Percentiles rank a stretch among this genome's conserved stretches.
These are phyloP conservation scores for Plotosus lineatus DNA, from an alignment of 2,113 vertebrate species.

Conservation along the genomic window DNA sequence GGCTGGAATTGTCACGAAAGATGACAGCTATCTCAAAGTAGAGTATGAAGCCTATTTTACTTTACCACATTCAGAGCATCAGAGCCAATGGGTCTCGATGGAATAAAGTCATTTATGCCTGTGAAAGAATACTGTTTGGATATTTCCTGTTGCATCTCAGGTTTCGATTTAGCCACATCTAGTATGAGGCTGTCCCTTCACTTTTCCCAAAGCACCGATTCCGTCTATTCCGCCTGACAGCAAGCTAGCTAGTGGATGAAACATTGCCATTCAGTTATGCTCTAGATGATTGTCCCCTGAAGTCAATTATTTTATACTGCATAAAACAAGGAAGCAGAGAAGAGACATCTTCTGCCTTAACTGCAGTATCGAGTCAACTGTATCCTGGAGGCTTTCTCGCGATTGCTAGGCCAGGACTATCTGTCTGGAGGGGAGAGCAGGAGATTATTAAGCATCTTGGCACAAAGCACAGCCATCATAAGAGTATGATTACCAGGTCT, in stretches of 20 bases:
- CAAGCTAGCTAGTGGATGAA: background rate
- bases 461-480: slow-evolving; percentile 20
- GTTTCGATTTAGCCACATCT: background rate
- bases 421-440: background rate
- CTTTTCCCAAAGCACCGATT: background rate
- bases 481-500: slow-evolving; percentile 31
- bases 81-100: slow-evolving; percentile 15
- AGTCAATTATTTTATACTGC: slow-evolving; percentile 24
- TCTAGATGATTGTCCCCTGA: slow-evolving; percentile 5
- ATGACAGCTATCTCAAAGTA: slow-evolving; percentile 42
- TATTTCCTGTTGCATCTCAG: background rate
- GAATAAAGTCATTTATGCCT: slow-evolving; percentile 48
- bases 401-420: slow-evolving; percentile 2
- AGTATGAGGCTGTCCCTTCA: background rate
- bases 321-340: background rate
- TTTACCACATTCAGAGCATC: slow-evolving; percentile 35
- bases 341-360: slow-evolving; percentile 14
- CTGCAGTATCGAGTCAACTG: background rate
- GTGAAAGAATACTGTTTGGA: slow-evolving; percentile 35
- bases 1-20: slow-evolving; percentile 46
- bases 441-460: slow-evolving; percentile 36
- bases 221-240: background rate
- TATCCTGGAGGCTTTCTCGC: background rate
- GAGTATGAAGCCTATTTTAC: slow-evolving; percentile 43
- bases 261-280: slow-evolving; percentile 6